Percentiles rank a stretch among this genome's conserved stretches.
These are phyloP conservation scores for Adineta ricciae DNA, from an alignment of 2,888 invertebrate species.

Conservation along the genomic window DNA sequence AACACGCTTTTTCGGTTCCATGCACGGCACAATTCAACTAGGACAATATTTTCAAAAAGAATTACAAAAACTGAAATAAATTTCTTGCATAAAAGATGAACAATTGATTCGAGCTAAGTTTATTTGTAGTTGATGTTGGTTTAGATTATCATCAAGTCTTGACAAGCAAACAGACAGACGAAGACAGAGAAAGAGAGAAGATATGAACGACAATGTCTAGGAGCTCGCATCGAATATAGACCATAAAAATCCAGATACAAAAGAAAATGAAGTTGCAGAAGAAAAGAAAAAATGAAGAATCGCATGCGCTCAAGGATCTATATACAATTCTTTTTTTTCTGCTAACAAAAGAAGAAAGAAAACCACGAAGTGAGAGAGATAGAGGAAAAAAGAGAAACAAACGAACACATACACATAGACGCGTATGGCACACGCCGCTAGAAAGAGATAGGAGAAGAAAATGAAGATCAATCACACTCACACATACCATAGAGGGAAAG, in stretches of 20 bases:
- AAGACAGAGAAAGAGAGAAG: not conserved
- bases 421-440: conserved; percentile 9
- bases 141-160: not conserved
- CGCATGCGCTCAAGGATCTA: not conserved
- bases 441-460: not conserved
- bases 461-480: not conserved
- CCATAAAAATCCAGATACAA: not conserved
- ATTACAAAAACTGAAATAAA: not conserved
- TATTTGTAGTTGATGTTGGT: not conserved
- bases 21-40: not conserved
- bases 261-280: not conserved
- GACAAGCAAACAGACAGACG: not conserved
- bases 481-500: not conserved
- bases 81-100: not conserved
- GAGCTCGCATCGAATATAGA: conserved; percentile 13
- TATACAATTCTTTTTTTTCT: conserved; percentile 12
- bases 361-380: not conserved
- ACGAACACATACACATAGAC: not conserved
- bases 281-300: not conserved
- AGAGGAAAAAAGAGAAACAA: not conserved
- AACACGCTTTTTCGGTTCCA: not conserved
- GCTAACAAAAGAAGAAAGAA: not conserved
- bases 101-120: not conserved
- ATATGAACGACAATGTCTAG: not conserved
- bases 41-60: conserved; percentile 14